Evolutionary conservation across 2,888 invertebrate genomes (phyloP).

Genomic region (Macroteleia sp.): DNA sequence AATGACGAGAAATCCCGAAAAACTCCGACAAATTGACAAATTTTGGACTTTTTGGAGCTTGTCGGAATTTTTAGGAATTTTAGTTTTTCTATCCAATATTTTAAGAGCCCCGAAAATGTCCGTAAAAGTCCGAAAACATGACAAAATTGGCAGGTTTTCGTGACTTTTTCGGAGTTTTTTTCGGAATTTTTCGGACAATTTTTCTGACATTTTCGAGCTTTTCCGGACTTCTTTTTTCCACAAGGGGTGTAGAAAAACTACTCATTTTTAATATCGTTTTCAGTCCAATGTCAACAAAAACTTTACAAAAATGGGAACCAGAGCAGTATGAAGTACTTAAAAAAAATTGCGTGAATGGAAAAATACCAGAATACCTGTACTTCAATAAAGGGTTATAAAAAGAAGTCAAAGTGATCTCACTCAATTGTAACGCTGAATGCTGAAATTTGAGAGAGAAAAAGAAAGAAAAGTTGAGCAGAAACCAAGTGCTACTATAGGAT

Average conservation of each 20-base stretch:
- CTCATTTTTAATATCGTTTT: slow-evolving; percentile 7
- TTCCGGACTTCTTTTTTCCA: too few relatives aligned
- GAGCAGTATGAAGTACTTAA: slow-evolving; percentile 89
- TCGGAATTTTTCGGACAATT: too few relatives aligned
- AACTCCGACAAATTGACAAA: too few relatives aligned
- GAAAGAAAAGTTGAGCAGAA: not conserved
- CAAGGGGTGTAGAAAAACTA: not conserved
- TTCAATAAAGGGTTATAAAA: slow-evolving; percentile 95
- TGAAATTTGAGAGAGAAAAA: slow-evolving; percentile 17
- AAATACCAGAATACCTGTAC: slow-evolving; percentile 90
- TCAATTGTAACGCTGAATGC: slow-evolving; percentile 14
- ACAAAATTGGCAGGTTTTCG: too few relatives aligned
- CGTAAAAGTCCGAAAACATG: too few relatives aligned
- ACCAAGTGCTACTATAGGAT: slow-evolving; percentile 14
- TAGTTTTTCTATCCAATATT: too few relatives aligned
- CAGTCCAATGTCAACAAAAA: slow-evolving; percentile 89
- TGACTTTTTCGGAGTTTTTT: too few relatives aligned
- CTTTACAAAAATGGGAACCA: slow-evolving; percentile 89
- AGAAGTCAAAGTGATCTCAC: not conserved
- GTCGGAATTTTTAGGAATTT: too few relatives aligned
- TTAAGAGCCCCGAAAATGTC: too few relatives aligned
- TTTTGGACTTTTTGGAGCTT: too few relatives aligned
- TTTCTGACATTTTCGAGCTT: too few relatives aligned
- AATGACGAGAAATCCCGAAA: too few relatives aligned
- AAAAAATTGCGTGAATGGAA: slow-evolving; percentile 86